Percentiles rank a stretch among this genome's conserved stretches.
Evolutionary conservation across 2,888 invertebrate species (phyloP).

Genomic region (Apantesis nais): DNA sequence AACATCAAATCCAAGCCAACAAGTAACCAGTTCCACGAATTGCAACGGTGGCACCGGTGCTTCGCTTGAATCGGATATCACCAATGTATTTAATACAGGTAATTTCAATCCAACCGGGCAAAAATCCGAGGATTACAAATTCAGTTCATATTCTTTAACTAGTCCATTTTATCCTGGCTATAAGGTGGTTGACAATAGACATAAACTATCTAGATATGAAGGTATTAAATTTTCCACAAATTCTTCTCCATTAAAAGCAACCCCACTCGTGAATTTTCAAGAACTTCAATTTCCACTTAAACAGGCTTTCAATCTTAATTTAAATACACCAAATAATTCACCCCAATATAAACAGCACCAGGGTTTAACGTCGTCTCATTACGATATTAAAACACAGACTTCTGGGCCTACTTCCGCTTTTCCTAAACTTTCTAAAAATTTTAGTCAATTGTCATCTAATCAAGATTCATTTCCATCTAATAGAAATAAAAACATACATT

Average conservation of each 20-base stretch:
- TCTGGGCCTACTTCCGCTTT: conserved; percentile 50
- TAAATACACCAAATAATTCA: conserved; percentile 35
- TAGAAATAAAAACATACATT: conserved; percentile 17
- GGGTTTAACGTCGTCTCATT: conserved; percentile 28
- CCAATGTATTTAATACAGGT: conserved; percentile 37
- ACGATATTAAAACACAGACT: conserved; percentile 47
- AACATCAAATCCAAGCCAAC: conserved; percentile 1
- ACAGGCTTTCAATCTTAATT: conserved; percentile 38
- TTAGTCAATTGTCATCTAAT: conserved; percentile 22
- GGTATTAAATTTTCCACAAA: background rate
- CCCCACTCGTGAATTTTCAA: background rate
- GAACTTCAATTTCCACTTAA: conserved; percentile 19
- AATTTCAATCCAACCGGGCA: conserved; percentile 45
- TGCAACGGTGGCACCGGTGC: conserved; percentile 31
- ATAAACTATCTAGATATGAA: background rate
- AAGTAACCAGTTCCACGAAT: conserved; percentile 6
- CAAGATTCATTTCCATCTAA: conserved; percentile 22
- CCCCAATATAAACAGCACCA: conserved; percentile 32
- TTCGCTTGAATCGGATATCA: conserved; percentile 36
- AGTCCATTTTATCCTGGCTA: background rate
- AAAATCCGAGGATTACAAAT: background rate
- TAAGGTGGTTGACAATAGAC: conserved; percentile 1
- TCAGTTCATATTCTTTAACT: background rate
- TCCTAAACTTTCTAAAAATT: conserved; percentile 44
- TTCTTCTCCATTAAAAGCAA: conserved; percentile 24